These are phyloP conservation scores for Frankliniella intonsa DNA, from an alignment of 2,888 invertebrate genomes.

Conservation along the genomic window DNA sequence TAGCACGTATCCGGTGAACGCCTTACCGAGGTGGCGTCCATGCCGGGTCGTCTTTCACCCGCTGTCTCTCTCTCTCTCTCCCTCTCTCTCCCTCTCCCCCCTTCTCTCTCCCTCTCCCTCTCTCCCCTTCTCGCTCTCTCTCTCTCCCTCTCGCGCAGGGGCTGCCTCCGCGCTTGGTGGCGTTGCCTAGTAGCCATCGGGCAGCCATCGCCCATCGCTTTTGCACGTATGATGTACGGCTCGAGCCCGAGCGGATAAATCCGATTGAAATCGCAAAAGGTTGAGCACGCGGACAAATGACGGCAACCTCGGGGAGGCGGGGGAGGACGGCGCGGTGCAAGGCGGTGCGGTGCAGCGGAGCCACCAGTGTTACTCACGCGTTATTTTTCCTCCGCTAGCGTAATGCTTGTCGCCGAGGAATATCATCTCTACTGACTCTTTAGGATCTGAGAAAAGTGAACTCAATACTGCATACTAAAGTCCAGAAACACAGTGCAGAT, in stretches of 20 bases:
- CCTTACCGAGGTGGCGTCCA: background rate
- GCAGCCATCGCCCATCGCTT: background rate
- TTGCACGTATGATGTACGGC: background rate
- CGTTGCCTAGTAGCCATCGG: background rate
- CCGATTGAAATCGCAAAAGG: background rate
- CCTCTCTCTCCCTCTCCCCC: constrained; percentile 4
- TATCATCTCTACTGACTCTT: no score
- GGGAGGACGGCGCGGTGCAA: no score
- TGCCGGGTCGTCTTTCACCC: background rate
- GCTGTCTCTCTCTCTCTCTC: background rate
- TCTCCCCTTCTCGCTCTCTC: background rate
- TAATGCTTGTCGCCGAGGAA: no score
- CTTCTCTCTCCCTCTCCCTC: background rate
- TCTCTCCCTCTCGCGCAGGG: background rate
- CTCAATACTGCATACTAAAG: background rate
- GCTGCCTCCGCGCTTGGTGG: background rate
- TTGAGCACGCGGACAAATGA: no score
- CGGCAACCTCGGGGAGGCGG: no score
- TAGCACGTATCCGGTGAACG: constrained; percentile 21
- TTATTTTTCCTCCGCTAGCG: no score
- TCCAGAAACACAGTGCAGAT: background rate
- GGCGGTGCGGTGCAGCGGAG: no score
- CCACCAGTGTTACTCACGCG: no score
- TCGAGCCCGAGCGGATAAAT: background rate
- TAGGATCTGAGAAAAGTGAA: no score